Conservation (phyloP, 1,140 invertebrate species). For the Pentalonia nigronervosa region DNA sequence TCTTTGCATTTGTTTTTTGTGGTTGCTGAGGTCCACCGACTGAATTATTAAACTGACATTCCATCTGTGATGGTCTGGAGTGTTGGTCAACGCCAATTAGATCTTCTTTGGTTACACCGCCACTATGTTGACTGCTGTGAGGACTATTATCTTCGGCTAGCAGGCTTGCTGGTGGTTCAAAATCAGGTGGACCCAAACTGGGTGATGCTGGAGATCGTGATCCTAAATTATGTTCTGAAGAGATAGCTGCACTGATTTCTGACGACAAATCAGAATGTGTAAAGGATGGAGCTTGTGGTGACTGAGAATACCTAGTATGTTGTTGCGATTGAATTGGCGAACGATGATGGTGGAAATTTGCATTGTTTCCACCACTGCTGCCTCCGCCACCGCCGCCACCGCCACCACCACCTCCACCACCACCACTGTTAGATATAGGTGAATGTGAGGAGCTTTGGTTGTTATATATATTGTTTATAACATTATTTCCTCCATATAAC, state of each 20-base stretch:
- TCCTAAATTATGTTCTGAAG: constrained; percentile 70
- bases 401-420: neutral
- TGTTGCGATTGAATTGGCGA: constrained; percentile 59
- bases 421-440: constrained; percentile 60
- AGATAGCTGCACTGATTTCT: constrained; percentile 80
- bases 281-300: constrained; percentile 70
- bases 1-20: constrained; percentile 60
- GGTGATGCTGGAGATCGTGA: constrained; percentile 72
- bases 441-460: constrained; percentile 62
- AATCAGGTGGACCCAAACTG: constrained; percentile 75
- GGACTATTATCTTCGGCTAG: constrained; percentile 65
- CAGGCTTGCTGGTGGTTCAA: constrained; percentile 75
- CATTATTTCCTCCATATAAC: constrained; percentile 66
- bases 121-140: constrained; percentile 59
- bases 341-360: constrained; percentile 61
- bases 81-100: constrained; percentile 38
- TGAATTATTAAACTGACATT: constrained; percentile 67
- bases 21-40: constrained; percentile 63
- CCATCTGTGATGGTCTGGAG: constrained; percentile 62
- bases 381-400: neutral
- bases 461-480: constrained; percentile 63
- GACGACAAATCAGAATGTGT: constrained; percentile 79
- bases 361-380: constrained; percentile 60
- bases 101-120: constrained; percentile 50
- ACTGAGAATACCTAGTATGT: constrained; percentile 63